These are phyloP conservation scores for Chironomus striatipennis DNA, from an alignment of 1,140 invertebrate genomes.

Conservation along the genomic window DNA sequence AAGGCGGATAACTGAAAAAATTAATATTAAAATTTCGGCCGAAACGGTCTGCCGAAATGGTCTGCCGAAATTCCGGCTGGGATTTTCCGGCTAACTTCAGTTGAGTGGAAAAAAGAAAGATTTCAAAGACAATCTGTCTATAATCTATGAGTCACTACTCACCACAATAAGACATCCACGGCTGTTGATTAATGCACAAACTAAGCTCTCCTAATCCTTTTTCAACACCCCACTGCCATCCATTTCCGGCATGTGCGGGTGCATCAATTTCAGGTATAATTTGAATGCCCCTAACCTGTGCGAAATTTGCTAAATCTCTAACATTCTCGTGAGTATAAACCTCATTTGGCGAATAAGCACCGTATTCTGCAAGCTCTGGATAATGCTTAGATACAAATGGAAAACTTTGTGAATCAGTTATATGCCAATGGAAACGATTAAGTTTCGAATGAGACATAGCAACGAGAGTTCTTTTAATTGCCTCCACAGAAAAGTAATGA, in stretches of 20 bases:
- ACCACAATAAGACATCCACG: conserved; percentile 67
- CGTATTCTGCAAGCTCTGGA: conserved; percentile 61
- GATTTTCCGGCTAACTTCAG: too few relatives aligned
- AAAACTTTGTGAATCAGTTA: conserved; percentile 76
- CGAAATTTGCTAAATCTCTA: conserved; percentile 53
- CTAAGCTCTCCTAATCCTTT: conserved; percentile 58
- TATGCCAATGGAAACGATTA: conserved; percentile 81
- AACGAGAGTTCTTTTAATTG: conserved; percentile 62
- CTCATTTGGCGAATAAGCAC: conserved; percentile 61
- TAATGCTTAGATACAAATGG: conserved; percentile 58
- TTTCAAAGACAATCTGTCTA: too few relatives aligned
- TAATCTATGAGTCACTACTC: too few relatives aligned
- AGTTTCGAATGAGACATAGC: conserved; percentile 71
- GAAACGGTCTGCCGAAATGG: too few relatives aligned
- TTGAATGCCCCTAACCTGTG: conserved; percentile 57
- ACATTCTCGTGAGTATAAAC: conserved; percentile 62
- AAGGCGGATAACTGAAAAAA: too few relatives aligned
- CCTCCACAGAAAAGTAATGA: conserved; percentile 60
- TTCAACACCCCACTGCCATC: conserved; percentile 66
- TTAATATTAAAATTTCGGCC: too few relatives aligned
- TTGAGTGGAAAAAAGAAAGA: too few relatives aligned
- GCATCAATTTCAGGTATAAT: conserved; percentile 65
- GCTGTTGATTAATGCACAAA: conserved; percentile 63
- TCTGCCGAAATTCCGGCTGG: too few relatives aligned
- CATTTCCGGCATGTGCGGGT: conserved; percentile 71